Percentiles rank a stretch among this genome's conserved stretches.
Conservation (phyloP, 2,113 vertebrate species). For the Bambusicola thoracicus region DNA sequence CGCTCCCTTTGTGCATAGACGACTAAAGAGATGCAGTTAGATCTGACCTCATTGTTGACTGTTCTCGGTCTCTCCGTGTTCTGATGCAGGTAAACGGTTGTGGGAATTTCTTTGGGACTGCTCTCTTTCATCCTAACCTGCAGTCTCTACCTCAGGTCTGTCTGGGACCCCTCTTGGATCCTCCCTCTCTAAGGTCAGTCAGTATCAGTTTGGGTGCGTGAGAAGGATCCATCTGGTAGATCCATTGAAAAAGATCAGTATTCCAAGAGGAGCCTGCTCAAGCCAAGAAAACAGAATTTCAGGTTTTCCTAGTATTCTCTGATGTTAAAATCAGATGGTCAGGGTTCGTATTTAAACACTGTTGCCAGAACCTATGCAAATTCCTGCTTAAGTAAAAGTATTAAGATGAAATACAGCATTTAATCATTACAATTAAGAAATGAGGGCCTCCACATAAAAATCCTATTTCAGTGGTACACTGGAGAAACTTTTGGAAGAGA, state of each 20-base stretch:
- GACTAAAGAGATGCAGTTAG: neutral
- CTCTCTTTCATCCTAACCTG: neutral
- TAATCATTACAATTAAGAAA: neutral
- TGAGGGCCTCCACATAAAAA: neutral
- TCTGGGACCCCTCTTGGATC: neutral
- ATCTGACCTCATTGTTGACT: neutral
- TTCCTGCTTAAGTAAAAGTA: neutral
- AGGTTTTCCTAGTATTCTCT: conserved; percentile 57
- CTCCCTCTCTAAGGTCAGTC: neutral
- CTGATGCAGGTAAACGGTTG: neutral
- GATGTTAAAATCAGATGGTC: neutral
- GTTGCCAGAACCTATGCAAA: conserved; percentile 6
- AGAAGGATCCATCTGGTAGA: conserved; percentile 22
- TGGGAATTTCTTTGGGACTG: neutral
- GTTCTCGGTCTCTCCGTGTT: neutral
- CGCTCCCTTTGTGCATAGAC: neutral
- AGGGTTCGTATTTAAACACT: neutral
- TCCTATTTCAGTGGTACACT: neutral
- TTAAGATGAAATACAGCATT: neutral
- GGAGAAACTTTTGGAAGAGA: neutral
- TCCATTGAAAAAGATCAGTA: conserved; percentile 13
- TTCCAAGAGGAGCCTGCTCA: neutral
- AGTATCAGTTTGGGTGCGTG: neutral
- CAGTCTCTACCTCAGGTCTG: neutral
- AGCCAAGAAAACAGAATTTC: conserved; percentile 46